Evolutionary conservation across 2,797 vertebrate genomes (phyloP), one percentile per base, ranked within the genome.

Genomic region (Melanotaenia nigrans): DNA sequence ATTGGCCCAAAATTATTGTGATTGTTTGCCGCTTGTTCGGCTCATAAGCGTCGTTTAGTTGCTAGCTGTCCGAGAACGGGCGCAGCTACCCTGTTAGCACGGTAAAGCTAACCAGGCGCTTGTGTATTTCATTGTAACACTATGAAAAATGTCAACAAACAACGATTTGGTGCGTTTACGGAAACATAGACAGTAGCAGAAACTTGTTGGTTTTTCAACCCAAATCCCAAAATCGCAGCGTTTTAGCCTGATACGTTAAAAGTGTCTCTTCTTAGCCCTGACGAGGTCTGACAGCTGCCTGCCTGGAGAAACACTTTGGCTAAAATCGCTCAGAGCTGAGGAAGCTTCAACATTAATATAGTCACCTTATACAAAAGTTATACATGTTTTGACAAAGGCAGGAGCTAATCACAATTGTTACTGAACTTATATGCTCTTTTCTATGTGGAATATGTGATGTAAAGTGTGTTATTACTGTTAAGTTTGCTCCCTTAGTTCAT

Each of bases 211-310:
- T 1, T 0, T 4, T 8, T 63, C 16, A 9, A 16, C 5, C 2
- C 1, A 6, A 53, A 30, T 5, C 5, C 0, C 38, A 54, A 16
- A 28, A 45, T 22, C 4, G 10, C 3, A 6, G 18, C 16, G 12
- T 0, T 36, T 49, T 62, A 20, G 13, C 2, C 42, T 24, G 59
- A 42, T 32, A n/a, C 2, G 32, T 53, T n/a, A 3, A 58, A 80
- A 78, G 1, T 32, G 38, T 47, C 5, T 59, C 58, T 11, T 51
- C 61, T 61, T 65, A 24, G 59, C 45, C 22, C 22, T 24, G 77
- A 57, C 61, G 72, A 61, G 56, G 65, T 72, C 42, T 91, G 90
- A 90, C 89, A 89, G 88, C 86, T 90, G 81, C 66, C 71, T 72
- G 70, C 40, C 36, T 56, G 61, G 49, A 68, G 56, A 65, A 42